phyloP scores from a whole-genome alignment of 2,797 vertebrate species.

The Crenuchus spilurus region DNA sequence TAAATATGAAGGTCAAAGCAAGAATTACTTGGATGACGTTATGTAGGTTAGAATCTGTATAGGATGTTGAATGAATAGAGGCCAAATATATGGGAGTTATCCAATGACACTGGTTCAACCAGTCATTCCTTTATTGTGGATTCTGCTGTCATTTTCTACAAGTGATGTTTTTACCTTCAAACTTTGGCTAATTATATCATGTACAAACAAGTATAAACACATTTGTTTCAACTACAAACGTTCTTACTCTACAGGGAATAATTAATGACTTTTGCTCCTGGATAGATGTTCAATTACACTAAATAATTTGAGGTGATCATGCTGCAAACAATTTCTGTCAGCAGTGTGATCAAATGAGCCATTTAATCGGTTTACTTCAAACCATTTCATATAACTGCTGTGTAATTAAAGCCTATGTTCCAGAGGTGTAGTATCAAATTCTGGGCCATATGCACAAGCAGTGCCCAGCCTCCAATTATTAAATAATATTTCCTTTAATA shows the following conservation, averaged over 20 bases:
- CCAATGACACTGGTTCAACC: background rate
- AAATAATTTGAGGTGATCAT: background rate
- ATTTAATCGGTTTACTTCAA: background rate
- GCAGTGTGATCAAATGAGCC: background rate
- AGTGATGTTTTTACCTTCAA: too few relatives aligned
- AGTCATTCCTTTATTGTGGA: background rate
- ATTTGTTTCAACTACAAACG: background rate
- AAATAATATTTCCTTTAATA: too few relatives aligned
- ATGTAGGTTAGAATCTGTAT: background rate
- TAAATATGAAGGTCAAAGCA: background rate
- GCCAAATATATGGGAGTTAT: background rate
- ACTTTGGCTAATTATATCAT: too few relatives aligned
- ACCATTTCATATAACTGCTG: background rate
- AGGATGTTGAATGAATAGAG: background rate
- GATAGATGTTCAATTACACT: background rate
- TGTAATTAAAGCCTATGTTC: background rate
- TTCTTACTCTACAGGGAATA: background rate
- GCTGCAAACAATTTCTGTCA: background rate
- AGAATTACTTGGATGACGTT: slow-evolving; percentile 16
- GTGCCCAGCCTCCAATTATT: too few relatives aligned
- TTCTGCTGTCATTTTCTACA: background rate
- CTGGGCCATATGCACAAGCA: too few relatives aligned
- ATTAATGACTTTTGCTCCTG: background rate
- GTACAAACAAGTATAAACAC: background rate
- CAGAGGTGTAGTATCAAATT: too few relatives aligned